These are phyloP conservation scores for Pangasius sanitwongsei DNA, from an alignment of 2,797 vertebrate species.

Conservation along the genomic window DNA sequence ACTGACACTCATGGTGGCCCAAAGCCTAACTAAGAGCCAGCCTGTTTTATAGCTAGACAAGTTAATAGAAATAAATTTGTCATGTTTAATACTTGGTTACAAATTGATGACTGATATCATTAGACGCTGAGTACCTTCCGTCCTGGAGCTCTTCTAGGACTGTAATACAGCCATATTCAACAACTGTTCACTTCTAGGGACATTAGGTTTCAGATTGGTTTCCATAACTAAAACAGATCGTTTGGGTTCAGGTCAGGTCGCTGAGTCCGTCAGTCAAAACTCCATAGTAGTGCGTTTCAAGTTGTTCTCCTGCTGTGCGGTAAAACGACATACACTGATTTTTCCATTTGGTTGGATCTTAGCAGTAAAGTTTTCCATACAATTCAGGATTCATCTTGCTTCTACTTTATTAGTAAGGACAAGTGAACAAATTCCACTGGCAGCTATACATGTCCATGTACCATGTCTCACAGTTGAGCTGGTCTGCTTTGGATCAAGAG, in stretches of 20 bases:
- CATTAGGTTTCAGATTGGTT: background rate
- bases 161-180: background rate
- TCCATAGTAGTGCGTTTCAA: background rate
- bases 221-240: background rate
- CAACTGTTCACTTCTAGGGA: background rate
- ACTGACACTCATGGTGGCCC: background rate
- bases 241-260: background rate
- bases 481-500: background rate
- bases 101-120: background rate
- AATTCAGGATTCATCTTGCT: background rate
- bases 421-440: conserved; percentile 24
- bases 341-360: conserved; percentile 7
- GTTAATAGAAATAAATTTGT: background rate
- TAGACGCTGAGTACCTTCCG: background rate
- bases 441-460: background rate
- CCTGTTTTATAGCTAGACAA: background rate
- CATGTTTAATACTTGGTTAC: background rate
- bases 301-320: background rate
- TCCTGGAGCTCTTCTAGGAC: background rate
- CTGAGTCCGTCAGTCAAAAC: background rate
- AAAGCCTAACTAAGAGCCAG: background rate
- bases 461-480: background rate
- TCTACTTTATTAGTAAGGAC: conserved; percentile 11
- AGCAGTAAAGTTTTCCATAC: background rate
- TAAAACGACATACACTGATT: background rate